Conservation (phyloP, 37 sponge, comb jelly and placozoan species). For the Hormiphora californensis region DNA sequence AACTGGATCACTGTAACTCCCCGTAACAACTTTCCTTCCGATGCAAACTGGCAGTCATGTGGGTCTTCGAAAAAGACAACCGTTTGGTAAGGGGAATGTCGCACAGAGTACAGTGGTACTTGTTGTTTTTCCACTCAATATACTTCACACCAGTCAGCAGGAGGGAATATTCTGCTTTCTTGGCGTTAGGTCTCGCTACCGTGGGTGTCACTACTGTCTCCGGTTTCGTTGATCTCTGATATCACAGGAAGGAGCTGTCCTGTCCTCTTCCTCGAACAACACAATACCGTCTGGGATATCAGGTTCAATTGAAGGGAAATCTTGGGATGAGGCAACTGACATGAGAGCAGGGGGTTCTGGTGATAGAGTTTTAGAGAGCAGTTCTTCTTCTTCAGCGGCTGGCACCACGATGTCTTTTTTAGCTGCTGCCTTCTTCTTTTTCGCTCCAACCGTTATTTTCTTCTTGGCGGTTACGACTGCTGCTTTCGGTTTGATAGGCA, state of each 20-base stretch:
- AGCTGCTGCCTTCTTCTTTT: too few relatives aligned
- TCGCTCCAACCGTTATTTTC: too few relatives aligned
- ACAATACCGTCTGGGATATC: too few relatives aligned
- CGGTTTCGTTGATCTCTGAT: neutral
- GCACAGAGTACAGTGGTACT: constrained; percentile 12
- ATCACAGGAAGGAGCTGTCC: neutral
- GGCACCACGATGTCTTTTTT: too few relatives aligned
- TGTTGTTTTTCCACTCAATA: neutral
- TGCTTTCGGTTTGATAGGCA: neutral
- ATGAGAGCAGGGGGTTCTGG: too few relatives aligned
- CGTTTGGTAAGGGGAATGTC: neutral
- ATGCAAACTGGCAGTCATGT: neutral
- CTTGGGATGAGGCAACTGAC: too few relatives aligned
- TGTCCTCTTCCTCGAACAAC: neutral
- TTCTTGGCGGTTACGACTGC: neutral
- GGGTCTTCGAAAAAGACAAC: neutral
- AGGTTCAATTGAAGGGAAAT: too few relatives aligned
- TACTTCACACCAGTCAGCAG: neutral
- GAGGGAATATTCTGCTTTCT: neutral
- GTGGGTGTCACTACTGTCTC: neutral
- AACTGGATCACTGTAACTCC: neutral
- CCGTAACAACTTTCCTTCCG: neutral
- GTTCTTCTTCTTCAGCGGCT: too few relatives aligned
- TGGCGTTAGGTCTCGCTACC: neutral
- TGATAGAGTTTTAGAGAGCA: too few relatives aligned